phyloP scores from a whole-genome alignment of 2,113 vertebrate genomes.

The Corythoichthys intestinalis region DNA sequence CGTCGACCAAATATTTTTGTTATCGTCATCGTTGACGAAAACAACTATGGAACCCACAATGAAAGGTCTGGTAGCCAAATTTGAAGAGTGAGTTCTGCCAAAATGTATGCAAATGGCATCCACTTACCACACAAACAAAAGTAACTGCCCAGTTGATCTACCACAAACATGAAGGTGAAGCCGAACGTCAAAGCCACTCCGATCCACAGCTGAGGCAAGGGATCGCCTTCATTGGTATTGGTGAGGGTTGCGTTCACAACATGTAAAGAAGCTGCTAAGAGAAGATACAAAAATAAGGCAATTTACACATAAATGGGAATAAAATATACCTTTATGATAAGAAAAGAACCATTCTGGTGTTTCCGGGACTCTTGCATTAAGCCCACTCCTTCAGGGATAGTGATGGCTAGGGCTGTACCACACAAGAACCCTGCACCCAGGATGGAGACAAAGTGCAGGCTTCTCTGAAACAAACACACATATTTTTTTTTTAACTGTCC shows the following conservation, averaged over 20 bases:
- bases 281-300: background rate
- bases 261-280: slow-evolving; percentile 50
- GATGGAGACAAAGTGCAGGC: slow-evolving; percentile 69
- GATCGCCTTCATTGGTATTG: slow-evolving; percentile 14
- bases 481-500: too few species aligned
- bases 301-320: background rate
- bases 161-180: slow-evolving; percentile 78
- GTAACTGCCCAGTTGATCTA: slow-evolving; percentile 73
- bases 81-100: background rate
- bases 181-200: slow-evolving; percentile 71
- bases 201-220: slow-evolving; percentile 65
- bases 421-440: slow-evolving; percentile 72
- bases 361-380: slow-evolving; percentile 56
- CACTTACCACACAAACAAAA: slow-evolving; percentile 61
- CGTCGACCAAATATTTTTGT: too few species aligned
- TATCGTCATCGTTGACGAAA: too few species aligned
- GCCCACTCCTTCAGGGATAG: slow-evolving; percentile 72
- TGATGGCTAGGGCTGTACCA: slow-evolving; percentile 66
- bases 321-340: background rate
- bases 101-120: background rate
- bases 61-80: too few species aligned
- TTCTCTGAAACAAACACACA: slow-evolving; percentile 48
- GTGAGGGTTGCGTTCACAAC: slow-evolving; percentile 12
- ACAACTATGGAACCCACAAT: too few species aligned
- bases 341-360: slow-evolving; percentile 28